phyloP scores from a whole-genome alignment of 2,888 invertebrate genomes.

The Eudemis profundana region DNA sequence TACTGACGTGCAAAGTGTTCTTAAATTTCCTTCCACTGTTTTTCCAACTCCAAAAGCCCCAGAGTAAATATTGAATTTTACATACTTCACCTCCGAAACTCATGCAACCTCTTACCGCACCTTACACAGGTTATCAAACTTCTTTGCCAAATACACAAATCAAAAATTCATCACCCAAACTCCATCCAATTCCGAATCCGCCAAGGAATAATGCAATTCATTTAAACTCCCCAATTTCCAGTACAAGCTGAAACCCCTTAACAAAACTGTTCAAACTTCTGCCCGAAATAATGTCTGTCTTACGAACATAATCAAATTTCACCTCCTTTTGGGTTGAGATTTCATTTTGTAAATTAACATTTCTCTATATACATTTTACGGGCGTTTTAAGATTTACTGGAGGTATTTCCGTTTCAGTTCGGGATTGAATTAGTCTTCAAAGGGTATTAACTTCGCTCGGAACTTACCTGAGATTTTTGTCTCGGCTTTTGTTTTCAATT shows the following conservation, averaged over 20 bases:
- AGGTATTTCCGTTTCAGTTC: slow-evolving; percentile 55
- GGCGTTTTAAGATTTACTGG: slow-evolving; percentile 62
- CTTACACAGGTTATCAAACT: neutral
- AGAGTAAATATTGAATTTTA: neutral
- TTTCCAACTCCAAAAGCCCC: too few relatives aligned
- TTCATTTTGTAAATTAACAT: slow-evolving; percentile 79
- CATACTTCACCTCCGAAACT: neutral
- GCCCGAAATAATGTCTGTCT: slow-evolving; percentile 72
- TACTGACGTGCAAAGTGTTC: too few relatives aligned
- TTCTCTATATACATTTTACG: slow-evolving; percentile 75
- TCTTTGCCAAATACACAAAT: slow-evolving; percentile 1
- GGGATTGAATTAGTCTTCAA: slow-evolving; percentile 49
- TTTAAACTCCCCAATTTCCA: slow-evolving; percentile 8
- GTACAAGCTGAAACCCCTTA: slow-evolving; percentile 31
- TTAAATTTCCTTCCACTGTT: too few relatives aligned
- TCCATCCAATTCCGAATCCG: neutral
- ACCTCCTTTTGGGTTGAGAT: slow-evolving; percentile 65
- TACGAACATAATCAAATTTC: slow-evolving; percentile 81
- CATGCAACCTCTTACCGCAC: neutral
- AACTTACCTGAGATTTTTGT: slow-evolving; percentile 44
- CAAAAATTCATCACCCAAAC: slow-evolving; percentile 16
- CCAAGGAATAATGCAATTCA: slow-evolving; percentile 34
- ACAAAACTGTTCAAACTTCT: slow-evolving; percentile 44
- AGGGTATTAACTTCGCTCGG: slow-evolving; percentile 38
- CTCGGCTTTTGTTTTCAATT: slow-evolving; percentile 31